Base-by-base conservation (phyloP, 1,140 invertebrate species). In the Periplaneta americana region DNA sequence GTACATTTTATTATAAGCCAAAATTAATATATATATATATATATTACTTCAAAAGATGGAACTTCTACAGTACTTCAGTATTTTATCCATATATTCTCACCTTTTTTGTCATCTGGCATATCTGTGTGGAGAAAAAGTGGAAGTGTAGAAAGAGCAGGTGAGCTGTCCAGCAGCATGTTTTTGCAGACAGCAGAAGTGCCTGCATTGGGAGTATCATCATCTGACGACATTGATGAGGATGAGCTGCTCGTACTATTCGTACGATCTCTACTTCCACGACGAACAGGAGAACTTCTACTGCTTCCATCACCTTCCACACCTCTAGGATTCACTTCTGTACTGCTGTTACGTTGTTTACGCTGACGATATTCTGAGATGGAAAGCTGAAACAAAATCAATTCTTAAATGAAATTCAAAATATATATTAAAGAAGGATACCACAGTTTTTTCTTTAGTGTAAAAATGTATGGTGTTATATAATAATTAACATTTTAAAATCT, bases 331-430 rank as follows among this genome's bases (percentile, higher is more conserved):
- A 35, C 33, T 32, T 80, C 80, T 33, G 80, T 74, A 36, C 80
- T 75, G 17, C 66, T 80, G 32, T 34, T 75, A 35, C 90, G 87
- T 83, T 92, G 90, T 82, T 93, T 93, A 31, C 93, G 88, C 85
- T 93, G 92, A 31, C 93, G 89, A 85, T 95, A 95, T 84, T 95
- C 94, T 17, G 92, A 91, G 85, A 95, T 92, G 13, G 93, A 94
- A 15, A 95, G 88, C 93, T 94, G 81, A 2, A 90, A 86, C 34
- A 85, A 82, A 28, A 66, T n/a, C n/a, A n/a, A n/a, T n/a, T n/a
- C n/a, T n/a, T n/a, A n/a, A n/a, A n/a, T n/a, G n/a, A n/a, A n/a
- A n/a, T n/a, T n/a, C n/a, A n/a, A n/a, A n/a, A n/a, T n/a, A n/a
- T n/a, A n/a, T n/a, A n/a, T n/a, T n/a, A n/a, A n/a, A n/a, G n/a